Evolutionary conservation across 2,797 vertebrate genomes (phyloP).

Genomic region (Scolopax bukidnonensis): DNA sequence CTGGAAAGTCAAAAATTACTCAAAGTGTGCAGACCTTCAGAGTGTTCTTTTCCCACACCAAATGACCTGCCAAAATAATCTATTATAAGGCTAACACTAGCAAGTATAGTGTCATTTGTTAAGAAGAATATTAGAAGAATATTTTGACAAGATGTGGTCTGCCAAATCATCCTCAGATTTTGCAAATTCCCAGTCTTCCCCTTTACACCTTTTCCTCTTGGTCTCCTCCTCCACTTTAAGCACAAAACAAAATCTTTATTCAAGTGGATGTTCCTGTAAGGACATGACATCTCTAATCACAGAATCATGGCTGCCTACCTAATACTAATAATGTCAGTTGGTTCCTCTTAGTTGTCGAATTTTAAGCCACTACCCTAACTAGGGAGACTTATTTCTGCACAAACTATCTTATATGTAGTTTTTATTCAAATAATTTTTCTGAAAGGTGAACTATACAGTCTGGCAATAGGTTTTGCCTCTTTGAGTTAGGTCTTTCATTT

Average conservation of each 20-base stretch:
- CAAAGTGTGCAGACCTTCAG: neutral
- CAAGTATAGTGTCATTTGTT: neutral
- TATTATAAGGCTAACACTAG: conserved; percentile 13
- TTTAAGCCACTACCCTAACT: neutral
- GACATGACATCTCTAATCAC: neutral
- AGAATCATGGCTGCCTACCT: neutral
- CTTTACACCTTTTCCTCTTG: neutral
- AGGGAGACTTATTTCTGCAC: neutral
- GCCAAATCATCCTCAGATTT: neutral
- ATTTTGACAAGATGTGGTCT: conserved; percentile 6
- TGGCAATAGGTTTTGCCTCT: neutral
- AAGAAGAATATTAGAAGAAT: neutral
- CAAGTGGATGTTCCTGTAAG: neutral
- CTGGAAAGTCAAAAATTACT: conserved; percentile 15
- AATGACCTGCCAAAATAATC: conserved; percentile 48
- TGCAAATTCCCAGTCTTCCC: neutral
- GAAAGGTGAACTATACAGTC: neutral
- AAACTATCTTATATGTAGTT: neutral
- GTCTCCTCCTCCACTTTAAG: accelerated
- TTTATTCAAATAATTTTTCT: neutral
- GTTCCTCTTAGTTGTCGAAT: neutral
- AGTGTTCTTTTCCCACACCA: neutral
- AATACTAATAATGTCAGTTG: neutral
- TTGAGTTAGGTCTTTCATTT: neutral
- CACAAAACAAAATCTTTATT: neutral